Conservation (phyloP, 1,140 invertebrate species). For the Eriocheir sinensis region DNA sequence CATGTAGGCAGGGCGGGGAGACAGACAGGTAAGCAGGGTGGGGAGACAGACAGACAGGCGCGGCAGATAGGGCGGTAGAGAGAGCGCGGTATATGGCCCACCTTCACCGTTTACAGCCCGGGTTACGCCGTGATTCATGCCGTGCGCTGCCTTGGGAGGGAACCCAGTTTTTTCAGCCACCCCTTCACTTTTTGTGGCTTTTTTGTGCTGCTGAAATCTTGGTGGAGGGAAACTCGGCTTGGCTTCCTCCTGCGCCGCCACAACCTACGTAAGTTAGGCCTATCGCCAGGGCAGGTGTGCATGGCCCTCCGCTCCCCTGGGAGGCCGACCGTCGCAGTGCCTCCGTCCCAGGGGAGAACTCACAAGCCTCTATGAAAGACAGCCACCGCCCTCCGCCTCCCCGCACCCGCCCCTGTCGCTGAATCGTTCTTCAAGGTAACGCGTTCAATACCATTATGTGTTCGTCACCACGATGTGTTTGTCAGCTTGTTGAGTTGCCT, state of each 20-base stretch:
- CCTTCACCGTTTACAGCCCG: slow-evolving; percentile 1
- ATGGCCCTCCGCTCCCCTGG: background rate
- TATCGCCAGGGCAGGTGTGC: background rate
- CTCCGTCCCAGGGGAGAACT: background rate
- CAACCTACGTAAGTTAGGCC: slow-evolving; percentile 18
- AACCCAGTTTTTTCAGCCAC: background rate
- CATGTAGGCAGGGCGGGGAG: background rate
- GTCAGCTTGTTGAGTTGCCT: too few species aligned
- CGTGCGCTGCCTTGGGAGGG: background rate
- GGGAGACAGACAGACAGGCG: background rate
- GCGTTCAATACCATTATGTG: too few species aligned
- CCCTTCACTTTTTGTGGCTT: background rate
- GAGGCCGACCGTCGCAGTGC: background rate
- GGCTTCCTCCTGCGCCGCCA: background rate
- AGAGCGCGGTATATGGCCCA: slow-evolving; percentile 19
- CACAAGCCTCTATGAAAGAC: background rate
- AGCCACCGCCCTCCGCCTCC: background rate
- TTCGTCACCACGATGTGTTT: too few species aligned
- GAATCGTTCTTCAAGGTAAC: background rate
- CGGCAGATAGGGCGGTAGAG: too few species aligned
- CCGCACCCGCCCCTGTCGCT: too few species aligned
- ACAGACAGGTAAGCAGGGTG: background rate
- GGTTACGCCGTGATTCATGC: slow-evolving; percentile 12
- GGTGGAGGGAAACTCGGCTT: too few species aligned
- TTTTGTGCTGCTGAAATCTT: background rate